Base-by-base conservation (phyloP, 2,113 vertebrate genomes). In the Papio anubis region DNA sequence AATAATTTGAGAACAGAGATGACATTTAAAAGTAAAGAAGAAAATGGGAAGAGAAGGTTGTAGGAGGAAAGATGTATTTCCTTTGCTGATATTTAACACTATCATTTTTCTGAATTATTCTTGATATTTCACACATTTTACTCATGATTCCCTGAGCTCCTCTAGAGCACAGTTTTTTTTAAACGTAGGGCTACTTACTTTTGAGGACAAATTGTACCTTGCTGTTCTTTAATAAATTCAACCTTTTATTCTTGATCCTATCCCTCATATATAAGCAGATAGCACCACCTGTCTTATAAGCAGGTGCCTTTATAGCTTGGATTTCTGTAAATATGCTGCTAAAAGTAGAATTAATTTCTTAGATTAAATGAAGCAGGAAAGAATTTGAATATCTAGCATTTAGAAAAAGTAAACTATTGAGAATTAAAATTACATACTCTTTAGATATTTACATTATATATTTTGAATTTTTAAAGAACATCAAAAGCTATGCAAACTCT, bases 81-180 rank as follows among this genome's bases (percentile, higher is more conserved):
- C 84, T 98, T 90, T 94, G 95, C 94, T 98, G 95, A 93, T 97
- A 79, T 98, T 97, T 98, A 98, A 96, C 92, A 98, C 90, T 93
- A 96, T 98, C 88, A 98, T 98, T 98, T 98, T 98, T 98, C 97
- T 98, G 98, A 98, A 98, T 99, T 98, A 98, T 98, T 98, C 95
- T 97, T 98, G 97, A 98, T 96, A 98, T 98, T 98, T 98, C 92
- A 97, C 90, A 98, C 92, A 98, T 98, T 98, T 98, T 91, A 96
- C 95, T 95, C 95, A 97, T 98, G 98, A 97, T 98, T 98, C 78
- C 18, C 86, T 96, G 64, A 98, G 78, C 52, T 98, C 64, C 88
- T 35, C 94, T 90, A 92, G 79, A 98, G 85, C 72, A 82, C 6
- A 95, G 25, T 92, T 23, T 73, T 73, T 73, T 23, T 43, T 45